phyloP scores from a whole-genome alignment of 92 coral and sea anemone genomes.

The Epizoanthus scotinus region DNA sequence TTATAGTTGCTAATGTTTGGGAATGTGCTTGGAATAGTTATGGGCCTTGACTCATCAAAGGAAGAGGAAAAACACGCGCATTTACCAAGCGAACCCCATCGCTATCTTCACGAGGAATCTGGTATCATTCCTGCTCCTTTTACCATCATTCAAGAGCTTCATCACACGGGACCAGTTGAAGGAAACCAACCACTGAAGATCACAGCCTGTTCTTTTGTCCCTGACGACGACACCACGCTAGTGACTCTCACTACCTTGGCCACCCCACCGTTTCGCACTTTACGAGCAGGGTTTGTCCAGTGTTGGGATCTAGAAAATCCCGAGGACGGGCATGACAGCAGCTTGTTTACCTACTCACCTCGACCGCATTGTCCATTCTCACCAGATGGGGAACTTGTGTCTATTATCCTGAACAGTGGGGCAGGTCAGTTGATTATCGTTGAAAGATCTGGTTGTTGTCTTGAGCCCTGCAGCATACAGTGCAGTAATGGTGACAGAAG shows the following conservation, averaged over 20 bases:
- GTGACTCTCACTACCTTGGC: slow-evolving; percentile 70
- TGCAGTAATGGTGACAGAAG: slow-evolving; percentile 72
- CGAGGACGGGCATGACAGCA: slow-evolving; percentile 68
- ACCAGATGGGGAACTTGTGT: slow-evolving; percentile 70
- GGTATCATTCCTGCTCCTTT: slow-evolving; percentile 56
- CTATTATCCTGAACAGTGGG: slow-evolving; percentile 84
- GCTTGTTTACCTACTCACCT: slow-evolving; percentile 88
- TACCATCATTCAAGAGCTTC: slow-evolving; percentile 58
- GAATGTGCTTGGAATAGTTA: slow-evolving; percentile 11
- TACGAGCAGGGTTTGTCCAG: slow-evolving; percentile 86
- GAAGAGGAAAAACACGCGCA: slow-evolving; percentile 37
- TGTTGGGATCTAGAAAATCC: slow-evolving; percentile 68
- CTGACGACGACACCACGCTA: slow-evolving; percentile 69
- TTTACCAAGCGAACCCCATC: slow-evolving; percentile 39
- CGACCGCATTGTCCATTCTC: slow-evolving; percentile 76
- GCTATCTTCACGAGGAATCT: slow-evolving; percentile 46
- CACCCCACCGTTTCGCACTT: slow-evolving; percentile 41
- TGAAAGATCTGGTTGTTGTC: slow-evolving; percentile 47
- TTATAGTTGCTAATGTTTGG: background rate
- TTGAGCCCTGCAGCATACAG: slow-evolving; percentile 76
- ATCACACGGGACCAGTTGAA: slow-evolving; percentile 68
- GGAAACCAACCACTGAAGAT: slow-evolving; percentile 61
- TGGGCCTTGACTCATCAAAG: slow-evolving; percentile 63
- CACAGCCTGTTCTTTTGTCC: slow-evolving; percentile 70
- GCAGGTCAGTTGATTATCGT: slow-evolving; percentile 70